A percentile compares a stretch with the other conserved stretches of the same genome.
Evolutionary conservation across 2,888 invertebrate genomes (phyloP).

Genomic region (Maniola hyperantus): DNA sequence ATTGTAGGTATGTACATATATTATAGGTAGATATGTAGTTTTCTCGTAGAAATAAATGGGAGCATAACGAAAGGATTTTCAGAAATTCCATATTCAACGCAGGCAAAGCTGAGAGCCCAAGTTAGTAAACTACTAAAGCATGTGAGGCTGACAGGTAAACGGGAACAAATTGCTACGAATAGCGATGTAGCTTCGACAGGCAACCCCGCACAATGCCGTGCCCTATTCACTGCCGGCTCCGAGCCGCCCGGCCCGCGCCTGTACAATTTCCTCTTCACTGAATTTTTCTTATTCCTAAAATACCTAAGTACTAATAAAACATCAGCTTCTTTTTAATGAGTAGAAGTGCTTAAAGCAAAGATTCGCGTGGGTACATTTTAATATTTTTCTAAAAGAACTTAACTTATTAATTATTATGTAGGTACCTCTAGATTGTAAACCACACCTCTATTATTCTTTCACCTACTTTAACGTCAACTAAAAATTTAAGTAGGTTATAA

Average conservation of each 20-base stretch:
- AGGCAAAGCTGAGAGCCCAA: too few relatives aligned
- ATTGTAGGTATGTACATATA: too few relatives aligned
- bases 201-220: neutral
- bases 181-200: slow-evolving; percentile 1
- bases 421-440: too few relatives aligned
- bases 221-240: neutral
- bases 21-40: too few relatives aligned
- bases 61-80: too few relatives aligned
- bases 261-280: neutral
- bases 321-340: neutral
- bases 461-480: too few relatives aligned
- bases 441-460: too few relatives aligned
- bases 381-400: neutral
- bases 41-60: too few relatives aligned
- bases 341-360: slow-evolving; percentile 12
- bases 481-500: too few relatives aligned
- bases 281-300: neutral
- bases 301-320: neutral
- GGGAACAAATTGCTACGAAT: slow-evolving; percentile 1
- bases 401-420: too few relatives aligned
- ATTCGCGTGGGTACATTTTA: neutral
- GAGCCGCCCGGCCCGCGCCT: too few relatives aligned
- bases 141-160: neutral
- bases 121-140: neutral
- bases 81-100: too few relatives aligned